These are phyloP conservation scores for Mobula hypostoma DNA, from an alignment of 2,113 vertebrate genomes.

Conservation along the genomic window DNA sequence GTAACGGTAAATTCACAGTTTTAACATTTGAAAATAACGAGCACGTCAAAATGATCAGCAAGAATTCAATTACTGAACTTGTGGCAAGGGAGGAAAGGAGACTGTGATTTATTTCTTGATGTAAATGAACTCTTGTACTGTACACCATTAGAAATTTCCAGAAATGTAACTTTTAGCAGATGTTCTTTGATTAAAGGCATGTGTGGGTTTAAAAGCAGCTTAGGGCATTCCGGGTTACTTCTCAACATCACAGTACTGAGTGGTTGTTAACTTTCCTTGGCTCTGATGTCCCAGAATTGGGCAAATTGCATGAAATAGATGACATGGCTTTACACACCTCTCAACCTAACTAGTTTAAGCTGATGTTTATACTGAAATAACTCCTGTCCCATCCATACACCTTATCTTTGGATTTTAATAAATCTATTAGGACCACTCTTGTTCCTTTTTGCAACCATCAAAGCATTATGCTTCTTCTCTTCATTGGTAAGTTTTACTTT, in stretches of 20 bases:
- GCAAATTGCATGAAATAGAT: not conserved
- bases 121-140: slow-evolving; percentile 18
- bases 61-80: not conserved
- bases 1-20: not conserved
- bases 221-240: slow-evolving; percentile 2
- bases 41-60: not conserved
- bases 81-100: slow-evolving; percentile 8
- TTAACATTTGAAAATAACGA: not conserved
- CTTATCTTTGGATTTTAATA: not conserved
- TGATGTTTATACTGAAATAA: not conserved
- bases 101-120: slow-evolving; percentile 5
- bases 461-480: not conserved
- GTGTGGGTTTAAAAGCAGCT: slow-evolving; percentile 10
- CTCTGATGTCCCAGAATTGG: not conserved
- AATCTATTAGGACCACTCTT: no score
- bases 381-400: not conserved
- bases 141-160: slow-evolving; percentile 32
- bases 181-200: slow-evolving; percentile 31
- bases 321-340: not conserved
- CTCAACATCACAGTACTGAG: not conserved
- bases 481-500: not conserved
- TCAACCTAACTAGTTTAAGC: not conserved
- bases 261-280: not conserved
- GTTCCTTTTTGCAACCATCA: not conserved
- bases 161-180: slow-evolving; percentile 29